Evolutionary conservation across 2,888 invertebrate genomes (phyloP), one percentile per base, ranked within the genome.

Genomic region (Ennomos quercinarius): DNA sequence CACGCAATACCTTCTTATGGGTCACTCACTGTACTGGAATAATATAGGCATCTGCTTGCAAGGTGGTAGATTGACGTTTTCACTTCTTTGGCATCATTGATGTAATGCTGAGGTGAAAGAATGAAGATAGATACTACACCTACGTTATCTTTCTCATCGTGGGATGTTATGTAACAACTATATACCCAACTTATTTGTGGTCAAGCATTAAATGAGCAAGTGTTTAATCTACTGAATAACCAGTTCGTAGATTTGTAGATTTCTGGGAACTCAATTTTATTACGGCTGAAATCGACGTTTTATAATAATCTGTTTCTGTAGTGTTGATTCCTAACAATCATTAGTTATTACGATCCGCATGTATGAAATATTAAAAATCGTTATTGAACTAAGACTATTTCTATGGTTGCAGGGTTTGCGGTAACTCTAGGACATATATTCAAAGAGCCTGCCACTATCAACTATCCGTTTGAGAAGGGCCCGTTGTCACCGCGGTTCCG

Each of bases 401-500:
- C 10, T 37, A 12, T 36, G 34, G 9, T 77, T 76, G n/a, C 77
- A 89, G 98, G 98, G 41, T 93, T 97, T 74, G 96, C 95, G 38
- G 95, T 99, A 0, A 95, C 97, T 0, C 74, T 98, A 60, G 96
- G 95, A 0, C 95, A 97, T 61, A 79, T 90, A 57, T 91, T 89
- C 63, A 84, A 87, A 85, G 99, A 99, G 85, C 99, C 99, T 9
- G 99, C 98, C 0, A 99, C 99, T 0, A 98, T 99, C 71, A 99
- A 99, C 88, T 99, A 99, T 86, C 99, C 99, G 0, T 99, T 99
- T 86, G 99, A 99, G 87, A 99, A 99, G 84, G 99, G 99, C 11
- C 99, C 99, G 0, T 90, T 99, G 46, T 99, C 99, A 74, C 99
- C 99, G 0, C 94, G 99, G 61, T 99, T 99, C 87, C 95, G 99